Conservation (phyloP, 2,797 vertebrate genomes). For the Myripristis murdjan region DNA sequence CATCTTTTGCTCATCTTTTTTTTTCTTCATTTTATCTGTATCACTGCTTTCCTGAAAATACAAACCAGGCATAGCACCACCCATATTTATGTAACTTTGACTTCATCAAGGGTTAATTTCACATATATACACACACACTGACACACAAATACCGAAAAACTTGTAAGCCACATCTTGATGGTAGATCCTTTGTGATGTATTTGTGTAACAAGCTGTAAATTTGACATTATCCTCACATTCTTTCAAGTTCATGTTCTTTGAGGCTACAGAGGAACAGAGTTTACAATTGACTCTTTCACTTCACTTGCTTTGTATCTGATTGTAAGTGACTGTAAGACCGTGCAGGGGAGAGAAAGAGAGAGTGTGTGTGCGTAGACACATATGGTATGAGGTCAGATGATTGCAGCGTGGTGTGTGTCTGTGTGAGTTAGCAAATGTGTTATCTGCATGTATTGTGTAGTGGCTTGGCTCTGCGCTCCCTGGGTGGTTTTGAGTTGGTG, state of each 20-base stretch:
- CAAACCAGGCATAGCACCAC: neutral
- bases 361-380: slow-evolving; percentile 46
- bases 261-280: slow-evolving; percentile 30
- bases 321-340: neutral
- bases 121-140: neutral
- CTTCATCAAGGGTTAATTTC: no score
- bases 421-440: slow-evolving; percentile 47
- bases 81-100: slow-evolving; percentile 6
- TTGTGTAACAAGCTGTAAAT: slow-evolving; percentile 30
- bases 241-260: slow-evolving; percentile 18
- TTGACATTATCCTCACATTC: slow-evolving; percentile 19
- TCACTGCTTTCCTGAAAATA: slow-evolving; percentile 6
- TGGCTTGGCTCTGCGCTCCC: slow-evolving; percentile 59
- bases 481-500: slow-evolving; percentile 59
- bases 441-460: slow-evolving; percentile 57
- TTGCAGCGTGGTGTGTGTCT: slow-evolving; percentile 50
- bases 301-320: no score
- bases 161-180: slow-evolving; percentile 9
- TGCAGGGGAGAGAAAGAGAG: slow-evolving; percentile 33
- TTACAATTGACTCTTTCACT: slow-evolving; percentile 38
- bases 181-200: neutral
- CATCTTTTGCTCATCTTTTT: neutral
- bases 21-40: slow-evolving; percentile 24
- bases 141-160: neutral
- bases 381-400: slow-evolving; percentile 61